phyloP scores from a whole-genome alignment of 2,113 vertebrate species.

The Labeo catla region DNA sequence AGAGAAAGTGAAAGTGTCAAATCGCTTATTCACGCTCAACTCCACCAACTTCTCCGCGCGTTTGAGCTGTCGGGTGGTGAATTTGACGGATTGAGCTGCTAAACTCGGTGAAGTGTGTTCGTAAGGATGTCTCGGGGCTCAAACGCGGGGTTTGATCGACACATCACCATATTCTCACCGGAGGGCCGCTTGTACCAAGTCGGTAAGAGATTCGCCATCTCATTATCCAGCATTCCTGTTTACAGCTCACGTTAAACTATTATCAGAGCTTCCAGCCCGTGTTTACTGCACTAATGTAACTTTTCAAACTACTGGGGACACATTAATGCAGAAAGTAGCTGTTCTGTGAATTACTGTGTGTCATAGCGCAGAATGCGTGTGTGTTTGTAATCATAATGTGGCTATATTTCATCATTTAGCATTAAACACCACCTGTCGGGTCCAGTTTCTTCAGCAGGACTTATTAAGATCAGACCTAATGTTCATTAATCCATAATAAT shows the following conservation, averaged over 20 bases:
- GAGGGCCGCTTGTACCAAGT: slow-evolving; percentile 83
- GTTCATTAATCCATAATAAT: neutral
- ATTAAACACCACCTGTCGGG: neutral
- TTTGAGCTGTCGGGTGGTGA: neutral
- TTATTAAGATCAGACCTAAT: neutral
- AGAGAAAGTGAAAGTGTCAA: slow-evolving; percentile 78
- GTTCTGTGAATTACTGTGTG: neutral
- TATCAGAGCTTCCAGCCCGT: neutral
- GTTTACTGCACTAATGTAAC: neutral
- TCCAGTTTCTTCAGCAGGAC: neutral
- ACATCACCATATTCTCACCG: slow-evolving; percentile 82
- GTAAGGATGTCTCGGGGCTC: slow-evolving; percentile 76
- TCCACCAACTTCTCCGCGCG: neutral
- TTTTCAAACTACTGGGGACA: neutral
- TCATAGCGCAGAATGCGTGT: neutral
- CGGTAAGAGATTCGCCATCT: slow-evolving; percentile 62
- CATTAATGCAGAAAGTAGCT: neutral
- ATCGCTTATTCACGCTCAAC: neutral
- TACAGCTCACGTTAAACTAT: neutral
- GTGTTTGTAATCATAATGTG: neutral
- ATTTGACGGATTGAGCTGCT: neutral
- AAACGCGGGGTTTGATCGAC: slow-evolving; percentile 80
- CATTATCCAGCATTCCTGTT: neutral
- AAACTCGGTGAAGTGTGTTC: neutral
- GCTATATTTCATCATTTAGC: neutral